phyloP scores from a whole-genome alignment of 1,140 invertebrate species.

The Spodoptera litura region DNA sequence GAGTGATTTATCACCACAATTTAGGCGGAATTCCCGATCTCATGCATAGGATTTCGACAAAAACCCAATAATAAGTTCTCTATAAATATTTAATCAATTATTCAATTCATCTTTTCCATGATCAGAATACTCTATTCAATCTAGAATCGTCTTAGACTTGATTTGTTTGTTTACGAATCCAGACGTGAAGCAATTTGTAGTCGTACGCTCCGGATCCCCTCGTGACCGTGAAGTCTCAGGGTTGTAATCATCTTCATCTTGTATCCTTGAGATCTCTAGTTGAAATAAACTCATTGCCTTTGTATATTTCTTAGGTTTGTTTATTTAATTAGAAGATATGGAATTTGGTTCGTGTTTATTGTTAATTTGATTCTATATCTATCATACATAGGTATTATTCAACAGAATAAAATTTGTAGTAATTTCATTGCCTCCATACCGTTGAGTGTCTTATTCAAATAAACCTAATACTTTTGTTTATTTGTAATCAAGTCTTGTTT shows the following conservation, averaged over 20 bases:
- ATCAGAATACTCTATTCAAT: not conserved
- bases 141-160: not conserved
- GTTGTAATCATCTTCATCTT: not conserved
- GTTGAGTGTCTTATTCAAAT: too few relatives aligned
- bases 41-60: too few relatives aligned
- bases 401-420: too few relatives aligned
- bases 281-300: conserved; percentile 3
- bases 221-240: conserved; percentile 3
- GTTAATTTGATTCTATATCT: too few relatives aligned
- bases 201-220: not conserved
- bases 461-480: too few relatives aligned
- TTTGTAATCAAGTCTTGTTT: too few relatives aligned
- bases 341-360: too few relatives aligned
- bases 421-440: too few relatives aligned
- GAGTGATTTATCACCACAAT: too few relatives aligned
- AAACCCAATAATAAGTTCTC: too few relatives aligned
- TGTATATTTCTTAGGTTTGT: not conserved
- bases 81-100: not conserved
- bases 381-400: too few relatives aligned
- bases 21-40: too few relatives aligned
- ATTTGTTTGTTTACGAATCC: conserved; percentile 18
- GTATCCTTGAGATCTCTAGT: conserved; percentile 8
- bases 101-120: not conserved
- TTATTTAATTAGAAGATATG: not conserved
- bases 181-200: conserved; percentile 4